These are phyloP conservation scores for Metopia argyrocephala DNA, from an alignment of 2,888 invertebrate species.

Conservation along the genomic window DNA sequence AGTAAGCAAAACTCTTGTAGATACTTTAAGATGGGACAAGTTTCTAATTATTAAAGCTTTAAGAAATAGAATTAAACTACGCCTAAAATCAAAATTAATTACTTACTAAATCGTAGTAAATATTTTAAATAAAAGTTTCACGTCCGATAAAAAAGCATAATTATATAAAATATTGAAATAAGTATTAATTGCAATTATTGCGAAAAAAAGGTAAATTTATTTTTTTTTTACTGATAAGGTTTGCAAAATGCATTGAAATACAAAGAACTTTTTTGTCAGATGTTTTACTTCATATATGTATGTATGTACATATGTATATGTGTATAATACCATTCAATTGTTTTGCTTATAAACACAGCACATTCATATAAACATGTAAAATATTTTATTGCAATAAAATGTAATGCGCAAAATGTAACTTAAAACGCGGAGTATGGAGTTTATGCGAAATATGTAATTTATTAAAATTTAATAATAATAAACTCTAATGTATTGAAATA, in stretches of 20 bases:
- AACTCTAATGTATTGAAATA: too few relatives aligned
- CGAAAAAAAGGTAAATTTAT: not conserved
- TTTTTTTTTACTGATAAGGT: slow-evolving; percentile 28
- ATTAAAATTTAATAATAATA: not conserved
- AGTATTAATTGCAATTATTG: not conserved
- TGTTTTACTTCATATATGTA: slow-evolving; percentile 10
- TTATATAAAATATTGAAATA: too few relatives aligned
- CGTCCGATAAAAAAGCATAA: too few relatives aligned
- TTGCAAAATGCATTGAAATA: slow-evolving; percentile 18
- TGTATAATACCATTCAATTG: slow-evolving; percentile 22
- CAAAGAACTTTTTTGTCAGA: slow-evolving; percentile 38
- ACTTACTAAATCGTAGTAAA: too few relatives aligned
- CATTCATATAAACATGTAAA: not conserved
- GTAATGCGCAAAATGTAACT: slow-evolving; percentile 30
- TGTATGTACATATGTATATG: too few relatives aligned
- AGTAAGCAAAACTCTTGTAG: too few relatives aligned
- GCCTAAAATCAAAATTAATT: too few relatives aligned
- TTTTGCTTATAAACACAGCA: slow-evolving; percentile 7
- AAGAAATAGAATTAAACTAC: too few relatives aligned
- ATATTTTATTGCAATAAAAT: not conserved
- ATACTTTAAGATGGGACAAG: too few relatives aligned
- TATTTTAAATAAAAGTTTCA: too few relatives aligned
- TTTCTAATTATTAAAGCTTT: too few relatives aligned
- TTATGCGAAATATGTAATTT: not conserved
- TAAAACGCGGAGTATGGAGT: not conserved